A percentile compares a stretch with the other conserved stretches of the same genome.
Conservation (phyloP, 2,113 vertebrate species). For the Campylorhamphus procurvoides region DNA sequence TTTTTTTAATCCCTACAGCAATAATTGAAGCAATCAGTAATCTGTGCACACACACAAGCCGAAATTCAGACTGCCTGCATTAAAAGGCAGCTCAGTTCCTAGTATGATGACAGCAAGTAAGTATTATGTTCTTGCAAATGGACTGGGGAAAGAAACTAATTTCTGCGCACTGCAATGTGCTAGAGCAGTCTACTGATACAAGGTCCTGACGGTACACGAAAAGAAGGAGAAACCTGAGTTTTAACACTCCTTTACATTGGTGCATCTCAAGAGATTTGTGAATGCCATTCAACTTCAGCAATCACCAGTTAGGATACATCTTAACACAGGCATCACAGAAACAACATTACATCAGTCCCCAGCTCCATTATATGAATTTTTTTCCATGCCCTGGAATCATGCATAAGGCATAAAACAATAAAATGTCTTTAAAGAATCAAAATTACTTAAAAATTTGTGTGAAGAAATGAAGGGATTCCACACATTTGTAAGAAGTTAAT, state of each 20-base stretch:
- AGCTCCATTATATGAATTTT: background rate
- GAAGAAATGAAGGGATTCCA: background rate
- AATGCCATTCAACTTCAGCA: background rate
- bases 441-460: background rate
- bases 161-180: background rate
- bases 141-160: background rate
- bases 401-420: background rate
- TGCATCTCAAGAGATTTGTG: background rate
- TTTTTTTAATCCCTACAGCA: rapidly evolving
- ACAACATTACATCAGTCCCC: background rate
- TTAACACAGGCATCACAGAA: background rate
- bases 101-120: background rate
- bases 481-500: background rate
- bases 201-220: background rate
- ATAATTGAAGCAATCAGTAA: background rate
- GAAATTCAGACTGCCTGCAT: background rate
- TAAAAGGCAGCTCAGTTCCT: background rate
- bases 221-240: background rate
- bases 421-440: background rate
- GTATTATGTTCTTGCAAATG: background rate
- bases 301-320: background rate
- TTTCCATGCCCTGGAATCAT: background rate
- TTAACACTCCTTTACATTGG: background rate
- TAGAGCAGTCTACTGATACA: background rate
- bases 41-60: too few species aligned